A percentile compares a stretch with the other conserved stretches of the same genome.
phyloP scores from a whole-genome alignment of 2,888 invertebrate genomes.

The Terebella lapidaria region DNA sequence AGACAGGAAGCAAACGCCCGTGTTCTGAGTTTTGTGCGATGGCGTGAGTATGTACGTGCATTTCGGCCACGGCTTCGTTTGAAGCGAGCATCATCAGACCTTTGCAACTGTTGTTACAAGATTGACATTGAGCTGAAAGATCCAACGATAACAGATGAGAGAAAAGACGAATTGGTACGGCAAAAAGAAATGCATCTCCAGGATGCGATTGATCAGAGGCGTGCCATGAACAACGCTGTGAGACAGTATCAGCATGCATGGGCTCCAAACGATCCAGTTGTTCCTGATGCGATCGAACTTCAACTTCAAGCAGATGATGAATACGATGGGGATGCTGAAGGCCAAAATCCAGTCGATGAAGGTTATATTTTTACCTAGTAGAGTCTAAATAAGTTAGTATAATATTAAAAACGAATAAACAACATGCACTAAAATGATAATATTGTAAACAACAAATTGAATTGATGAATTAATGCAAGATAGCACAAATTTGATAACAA shows the following conservation, averaged over 20 bases:
- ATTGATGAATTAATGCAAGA: no score
- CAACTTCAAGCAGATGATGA: neutral
- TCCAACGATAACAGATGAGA: neutral
- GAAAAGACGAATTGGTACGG: neutral
- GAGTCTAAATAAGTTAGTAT: no score
- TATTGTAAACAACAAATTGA: no score
- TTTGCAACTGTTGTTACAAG: neutral
- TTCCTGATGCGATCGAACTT: neutral
- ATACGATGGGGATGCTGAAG: neutral
- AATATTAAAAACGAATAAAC: no score
- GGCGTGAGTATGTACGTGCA: neutral
- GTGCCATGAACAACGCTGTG: conserved; percentile 12
- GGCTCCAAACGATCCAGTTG: conserved; percentile 3
- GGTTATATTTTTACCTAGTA: no score
- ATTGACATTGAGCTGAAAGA: neutral
- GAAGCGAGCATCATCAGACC: neutral
- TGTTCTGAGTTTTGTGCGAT: no score
- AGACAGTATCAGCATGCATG: conserved; percentile 3
- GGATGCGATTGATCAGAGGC: conserved; percentile 9
- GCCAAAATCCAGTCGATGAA: no score
- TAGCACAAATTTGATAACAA: no score
- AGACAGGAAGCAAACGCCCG: no score
- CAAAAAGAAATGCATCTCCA: neutral
- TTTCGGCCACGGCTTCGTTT: neutral
- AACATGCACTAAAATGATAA: no score